These are phyloP conservation scores for Sandelia bainsii DNA, from an alignment of 2,797 vertebrate genomes.

Conservation along the genomic window DNA sequence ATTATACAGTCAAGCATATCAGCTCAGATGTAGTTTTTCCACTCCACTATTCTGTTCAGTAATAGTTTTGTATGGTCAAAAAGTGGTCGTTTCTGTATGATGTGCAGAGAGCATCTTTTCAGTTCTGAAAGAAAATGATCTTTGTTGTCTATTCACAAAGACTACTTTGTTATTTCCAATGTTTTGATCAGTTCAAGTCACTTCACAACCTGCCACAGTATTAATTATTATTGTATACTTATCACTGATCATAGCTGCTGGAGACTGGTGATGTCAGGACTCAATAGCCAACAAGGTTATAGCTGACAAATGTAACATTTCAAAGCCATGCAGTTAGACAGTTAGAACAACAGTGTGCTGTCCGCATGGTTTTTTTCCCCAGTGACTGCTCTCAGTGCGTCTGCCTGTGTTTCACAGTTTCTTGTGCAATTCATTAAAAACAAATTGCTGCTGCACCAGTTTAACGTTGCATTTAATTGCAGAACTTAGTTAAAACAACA, in stretches of 20 bases:
- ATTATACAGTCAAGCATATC: too few species aligned
- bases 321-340: slow-evolving; percentile 3
- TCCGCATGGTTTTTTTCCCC: background rate
- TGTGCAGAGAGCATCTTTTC: too few species aligned
- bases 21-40: too few species aligned
- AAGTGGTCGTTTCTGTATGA: too few species aligned
- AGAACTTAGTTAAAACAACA: background rate
- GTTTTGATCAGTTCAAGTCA: too few species aligned
- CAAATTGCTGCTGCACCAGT: background rate
- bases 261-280: background rate
- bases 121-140: too few species aligned
- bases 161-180: too few species aligned
- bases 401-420: slow-evolving; percentile 1
- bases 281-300: background rate
- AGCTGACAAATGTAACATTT: background rate
- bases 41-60: too few species aligned
- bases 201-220: too few species aligned
- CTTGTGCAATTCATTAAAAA: background rate
- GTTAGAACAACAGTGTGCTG: background rate
- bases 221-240: too few species aligned
- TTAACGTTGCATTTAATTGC: background rate
- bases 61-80: too few species aligned
- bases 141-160: too few species aligned
- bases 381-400: background rate
- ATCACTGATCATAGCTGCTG: background rate